phyloP scores from a whole-genome alignment of 2,888 invertebrate species.

The Stenichneumon culpator region DNA sequence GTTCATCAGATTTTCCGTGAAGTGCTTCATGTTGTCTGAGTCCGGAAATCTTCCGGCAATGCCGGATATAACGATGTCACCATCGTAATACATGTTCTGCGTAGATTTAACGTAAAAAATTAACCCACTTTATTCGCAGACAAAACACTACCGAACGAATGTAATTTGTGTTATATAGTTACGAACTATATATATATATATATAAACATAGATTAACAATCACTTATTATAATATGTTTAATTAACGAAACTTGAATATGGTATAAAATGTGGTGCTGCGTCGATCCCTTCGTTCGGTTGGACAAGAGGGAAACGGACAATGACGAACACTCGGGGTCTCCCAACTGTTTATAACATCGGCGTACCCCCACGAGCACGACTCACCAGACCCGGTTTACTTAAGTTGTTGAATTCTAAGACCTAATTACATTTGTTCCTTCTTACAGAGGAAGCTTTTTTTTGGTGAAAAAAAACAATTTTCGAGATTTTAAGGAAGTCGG shows the following conservation, averaged over 20 bases:
- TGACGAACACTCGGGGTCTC: slow-evolving; percentile 54
- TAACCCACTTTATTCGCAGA: neutral
- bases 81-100: slow-evolving; percentile 86
- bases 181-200: neutral
- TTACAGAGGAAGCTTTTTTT: too few relatives aligned
- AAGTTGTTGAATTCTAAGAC: too few relatives aligned
- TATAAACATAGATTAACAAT: slow-evolving; percentile 5
- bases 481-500: too few relatives aligned
- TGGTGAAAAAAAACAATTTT: too few relatives aligned
- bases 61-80: slow-evolving; percentile 90
- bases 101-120: slow-evolving; percentile 78
- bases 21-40: slow-evolving; percentile 90
- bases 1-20: slow-evolving; percentile 90
- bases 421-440: too few relatives aligned
- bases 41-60: slow-evolving; percentile 92
- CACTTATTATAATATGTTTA: slow-evolving; percentile 48
- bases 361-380: too few relatives aligned
- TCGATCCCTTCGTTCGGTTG: slow-evolving; percentile 15
- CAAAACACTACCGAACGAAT: too few relatives aligned
- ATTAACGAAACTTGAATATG: neutral
- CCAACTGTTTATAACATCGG: slow-evolving; percentile 67
- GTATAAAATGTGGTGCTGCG: neutral
- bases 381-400: too few relatives aligned
- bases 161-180: neutral
- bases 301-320: slow-evolving; percentile 42